phyloP scores from a whole-genome alignment of 2,113 vertebrate species.

The Puntigrus tetrazona region DNA sequence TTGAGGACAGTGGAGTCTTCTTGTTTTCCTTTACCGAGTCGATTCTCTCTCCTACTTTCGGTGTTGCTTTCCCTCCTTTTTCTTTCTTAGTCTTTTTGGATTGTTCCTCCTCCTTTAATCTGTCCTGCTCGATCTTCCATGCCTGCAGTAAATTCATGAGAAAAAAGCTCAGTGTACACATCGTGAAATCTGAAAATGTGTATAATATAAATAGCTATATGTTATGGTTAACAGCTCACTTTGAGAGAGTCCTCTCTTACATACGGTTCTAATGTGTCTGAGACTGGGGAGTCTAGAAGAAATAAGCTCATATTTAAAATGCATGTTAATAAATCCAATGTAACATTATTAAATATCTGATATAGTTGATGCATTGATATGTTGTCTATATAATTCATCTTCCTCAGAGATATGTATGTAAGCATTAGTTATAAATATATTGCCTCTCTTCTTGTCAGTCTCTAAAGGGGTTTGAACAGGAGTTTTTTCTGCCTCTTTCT shows the following conservation, averaged over 20 bases:
- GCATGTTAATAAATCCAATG: background rate
- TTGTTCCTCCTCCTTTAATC: slow-evolving; percentile 71
- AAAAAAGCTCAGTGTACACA: background rate
- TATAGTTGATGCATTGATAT: background rate
- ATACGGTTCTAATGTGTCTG: slow-evolving; percentile 46
- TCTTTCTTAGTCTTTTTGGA: slow-evolving; percentile 69
- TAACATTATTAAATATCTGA: background rate
- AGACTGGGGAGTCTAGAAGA: slow-evolving; percentile 38
- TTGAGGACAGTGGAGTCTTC: background rate
- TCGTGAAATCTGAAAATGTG: background rate
- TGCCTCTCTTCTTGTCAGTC: slow-evolving; percentile 46
- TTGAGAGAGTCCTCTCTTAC: slow-evolving; percentile 73
- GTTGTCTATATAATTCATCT: background rate
- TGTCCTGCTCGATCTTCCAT: slow-evolving; percentile 78
- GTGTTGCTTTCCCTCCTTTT: slow-evolving; percentile 58
- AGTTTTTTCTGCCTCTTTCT: slow-evolving; percentile 62
- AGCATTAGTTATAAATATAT: background rate
- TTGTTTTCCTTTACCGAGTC: slow-evolving; percentile 53
- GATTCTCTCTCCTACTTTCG: slow-evolving; percentile 28
- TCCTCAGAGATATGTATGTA: background rate
- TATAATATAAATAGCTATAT: background rate
- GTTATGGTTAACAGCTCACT: slow-evolving; percentile 58
- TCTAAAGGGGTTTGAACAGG: slow-evolving; percentile 41
- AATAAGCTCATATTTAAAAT: background rate
- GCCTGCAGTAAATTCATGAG: slow-evolving; percentile 66